Percentiles rank a stretch among this genome's conserved stretches.
phyloP scores from a whole-genome alignment of 2,113 vertebrate genomes.

The Ceyx cyanopectus region DNA sequence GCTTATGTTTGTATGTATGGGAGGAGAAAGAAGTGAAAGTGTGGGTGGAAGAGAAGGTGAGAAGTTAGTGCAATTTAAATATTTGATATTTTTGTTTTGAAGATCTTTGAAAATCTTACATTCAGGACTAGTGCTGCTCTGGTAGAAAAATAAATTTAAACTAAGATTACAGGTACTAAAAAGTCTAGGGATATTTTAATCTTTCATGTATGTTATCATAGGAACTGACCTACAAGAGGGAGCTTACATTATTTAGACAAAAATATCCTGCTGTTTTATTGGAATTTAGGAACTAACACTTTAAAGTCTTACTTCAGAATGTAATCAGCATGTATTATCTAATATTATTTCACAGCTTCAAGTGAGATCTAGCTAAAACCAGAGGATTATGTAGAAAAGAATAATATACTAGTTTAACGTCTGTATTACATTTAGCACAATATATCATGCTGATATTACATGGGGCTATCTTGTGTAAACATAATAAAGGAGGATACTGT shows the following conservation, averaged over 20 bases:
- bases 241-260: background rate
- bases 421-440: background rate
- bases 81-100: background rate
- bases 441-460: background rate
- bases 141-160: background rate
- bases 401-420: background rate
- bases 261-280: background rate
- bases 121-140: background rate
- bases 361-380: background rate
- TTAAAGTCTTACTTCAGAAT: background rate
- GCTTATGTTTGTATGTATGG: background rate
- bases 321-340: background rate
- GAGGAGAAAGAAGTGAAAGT: background rate
- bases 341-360: background rate
- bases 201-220: background rate
- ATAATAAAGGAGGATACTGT: background rate
- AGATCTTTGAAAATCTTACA: background rate
- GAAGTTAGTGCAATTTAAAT: slow-evolving; percentile 9
- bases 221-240: background rate
- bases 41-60: background rate
- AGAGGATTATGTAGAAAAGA: background rate
- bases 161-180: background rate
- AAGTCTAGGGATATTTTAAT: background rate
- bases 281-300: background rate
- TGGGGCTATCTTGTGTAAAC: background rate